These are phyloP conservation scores for Phrixothrix hirtus DNA, from an alignment of 2,888 invertebrate species.

Conservation along the genomic window DNA sequence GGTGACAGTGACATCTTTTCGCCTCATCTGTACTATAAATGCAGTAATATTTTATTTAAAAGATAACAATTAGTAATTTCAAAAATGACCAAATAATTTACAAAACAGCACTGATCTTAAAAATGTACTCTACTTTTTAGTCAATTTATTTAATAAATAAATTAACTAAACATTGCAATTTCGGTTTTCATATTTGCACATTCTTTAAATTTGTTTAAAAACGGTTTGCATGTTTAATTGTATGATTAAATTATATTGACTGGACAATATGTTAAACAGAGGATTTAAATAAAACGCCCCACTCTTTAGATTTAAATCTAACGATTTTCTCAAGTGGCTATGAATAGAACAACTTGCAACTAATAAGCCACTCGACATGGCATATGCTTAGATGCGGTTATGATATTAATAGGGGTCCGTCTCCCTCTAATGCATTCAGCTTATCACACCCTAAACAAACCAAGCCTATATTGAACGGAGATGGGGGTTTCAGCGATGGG, in stretches of 20 bases:
- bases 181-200: background rate
- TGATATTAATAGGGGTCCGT: conserved; percentile 38
- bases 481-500: conserved; percentile 33
- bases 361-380: conserved; percentile 42
- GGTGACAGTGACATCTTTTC: no score
- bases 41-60: no score
- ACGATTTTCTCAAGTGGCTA: conserved; percentile 41
- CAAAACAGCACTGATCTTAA: no score
- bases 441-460: conserved; percentile 44
- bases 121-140: no score
- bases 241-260: conserved; percentile 6
- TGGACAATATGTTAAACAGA: conserved; percentile 23
- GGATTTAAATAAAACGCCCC: conserved; percentile 20
- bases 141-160: no score
- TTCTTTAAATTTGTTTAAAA: conserved; percentile 1
- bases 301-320: conserved; percentile 38
- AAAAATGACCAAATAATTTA: no score
- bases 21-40: no score
- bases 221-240: conserved; percentile 2
- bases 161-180: no score
- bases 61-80: no score
- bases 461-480: conserved; percentile 32
- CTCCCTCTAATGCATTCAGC: conserved; percentile 20
- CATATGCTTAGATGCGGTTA: conserved; percentile 43
- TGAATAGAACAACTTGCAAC: conserved; percentile 37